phyloP scores from a whole-genome alignment of 1,140 invertebrate species.

The Oedothorax gibbosus region DNA sequence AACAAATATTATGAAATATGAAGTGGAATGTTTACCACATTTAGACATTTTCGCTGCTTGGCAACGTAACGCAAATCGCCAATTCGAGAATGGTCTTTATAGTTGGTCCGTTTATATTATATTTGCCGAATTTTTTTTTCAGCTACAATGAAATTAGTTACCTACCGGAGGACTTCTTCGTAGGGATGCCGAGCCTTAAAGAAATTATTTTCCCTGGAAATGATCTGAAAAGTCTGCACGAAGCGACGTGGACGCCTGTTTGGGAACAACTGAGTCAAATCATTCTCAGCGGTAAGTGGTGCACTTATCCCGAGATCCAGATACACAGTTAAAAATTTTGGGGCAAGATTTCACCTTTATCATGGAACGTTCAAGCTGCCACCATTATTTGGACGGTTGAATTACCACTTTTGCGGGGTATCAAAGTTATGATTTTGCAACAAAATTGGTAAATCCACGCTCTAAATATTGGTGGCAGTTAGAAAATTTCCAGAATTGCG shows the following conservation, averaged over 20 bases:
- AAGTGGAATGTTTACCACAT: no score
- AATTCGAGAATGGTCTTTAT: no score
- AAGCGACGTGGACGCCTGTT: conserved; percentile 16
- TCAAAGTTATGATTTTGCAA: no score
- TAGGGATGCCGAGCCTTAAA: conserved; percentile 29
- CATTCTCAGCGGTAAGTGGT: conserved; percentile 6
- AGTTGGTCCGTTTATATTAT: neutral
- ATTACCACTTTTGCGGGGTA: no score
- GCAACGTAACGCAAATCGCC: no score
- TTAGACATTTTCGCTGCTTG: no score
- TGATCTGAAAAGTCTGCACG: conserved; percentile 27
- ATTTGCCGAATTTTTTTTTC: neutral
- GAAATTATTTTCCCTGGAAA: conserved; percentile 52
- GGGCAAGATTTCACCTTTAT: neutral
- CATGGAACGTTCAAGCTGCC: no score
- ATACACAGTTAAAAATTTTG: neutral
- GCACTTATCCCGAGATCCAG: neutral
- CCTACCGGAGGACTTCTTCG: conserved; percentile 51
- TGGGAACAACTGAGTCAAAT: conserved; percentile 5
- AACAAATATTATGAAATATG: no score
- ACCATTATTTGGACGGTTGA: no score
- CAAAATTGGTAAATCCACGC: no score
- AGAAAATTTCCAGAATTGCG: no score
- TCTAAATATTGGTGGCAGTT: no score
- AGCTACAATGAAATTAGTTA: conserved; percentile 16